Percentiles rank a stretch among this genome's conserved stretches.
These are phyloP conservation scores for Nothobranchius kuhntae DNA, from an alignment of 2,113 vertebrate species.

Conservation along the genomic window DNA sequence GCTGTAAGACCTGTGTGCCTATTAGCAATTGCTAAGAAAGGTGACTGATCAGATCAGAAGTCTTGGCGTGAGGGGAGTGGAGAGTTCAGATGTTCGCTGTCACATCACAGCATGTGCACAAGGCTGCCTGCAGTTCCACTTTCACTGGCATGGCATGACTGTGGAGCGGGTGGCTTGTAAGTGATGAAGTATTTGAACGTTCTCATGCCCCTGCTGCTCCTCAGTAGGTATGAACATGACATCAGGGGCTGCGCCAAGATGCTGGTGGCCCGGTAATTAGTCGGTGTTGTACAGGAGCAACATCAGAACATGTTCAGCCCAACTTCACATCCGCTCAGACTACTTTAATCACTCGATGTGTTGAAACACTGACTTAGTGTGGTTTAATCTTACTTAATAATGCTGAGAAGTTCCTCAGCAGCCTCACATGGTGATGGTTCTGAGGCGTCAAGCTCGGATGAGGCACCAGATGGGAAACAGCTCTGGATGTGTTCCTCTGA, in stretches of 20 bases:
- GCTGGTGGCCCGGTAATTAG: neutral
- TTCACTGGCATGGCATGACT: slow-evolving; percentile 26
- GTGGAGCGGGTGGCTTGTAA: slow-evolving; percentile 54
- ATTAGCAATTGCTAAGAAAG: slow-evolving; percentile 5
- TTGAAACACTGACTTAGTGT: neutral
- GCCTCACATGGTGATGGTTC: slow-evolving; percentile 19
- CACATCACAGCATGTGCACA: slow-evolving; percentile 30
- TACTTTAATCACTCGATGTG: neutral
- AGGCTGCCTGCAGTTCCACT: slow-evolving; percentile 21
- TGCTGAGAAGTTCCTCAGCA: slow-evolving; percentile 21
- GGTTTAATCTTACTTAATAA: slow-evolving; percentile 16
- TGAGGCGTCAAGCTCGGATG: slow-evolving; percentile 28
- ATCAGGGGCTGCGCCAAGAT: neutral
- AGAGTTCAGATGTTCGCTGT: slow-evolving; percentile 2
- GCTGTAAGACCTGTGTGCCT: too few relatives aligned
- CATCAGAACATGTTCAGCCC: neutral
- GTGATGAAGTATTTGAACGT: slow-evolving; percentile 21
- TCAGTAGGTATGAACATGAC: slow-evolving; percentile 1
- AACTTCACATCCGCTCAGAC: neutral
- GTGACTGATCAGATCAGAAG: slow-evolving; percentile 28
- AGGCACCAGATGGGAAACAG: slow-evolving; percentile 59
- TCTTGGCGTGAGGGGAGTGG: slow-evolving; percentile 13
- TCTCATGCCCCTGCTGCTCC: slow-evolving; percentile 26
- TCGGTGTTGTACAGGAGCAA: slow-evolving; percentile 9
- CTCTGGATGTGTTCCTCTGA: slow-evolving; percentile 54